These are phyloP conservation scores for Drosophila rubida DNA, from an alignment of 2,888 invertebrate species.

Conservation along the genomic window DNA sequence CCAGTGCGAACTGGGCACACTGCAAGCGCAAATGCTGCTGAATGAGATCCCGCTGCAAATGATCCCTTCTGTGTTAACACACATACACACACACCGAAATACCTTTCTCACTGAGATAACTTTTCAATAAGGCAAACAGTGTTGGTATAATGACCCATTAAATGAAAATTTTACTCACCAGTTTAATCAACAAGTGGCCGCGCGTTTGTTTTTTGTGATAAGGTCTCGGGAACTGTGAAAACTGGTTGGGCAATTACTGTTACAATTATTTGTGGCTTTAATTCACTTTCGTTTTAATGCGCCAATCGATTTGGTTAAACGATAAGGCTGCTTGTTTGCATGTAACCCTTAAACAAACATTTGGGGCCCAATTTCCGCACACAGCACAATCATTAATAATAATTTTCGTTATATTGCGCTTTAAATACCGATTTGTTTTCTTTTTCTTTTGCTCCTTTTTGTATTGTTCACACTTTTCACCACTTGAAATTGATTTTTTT, in stretches of 20 bases:
- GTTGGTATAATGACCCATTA: slow-evolving; percentile 9
- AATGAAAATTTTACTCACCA: slow-evolving; percentile 42
- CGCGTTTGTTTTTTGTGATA: slow-evolving; percentile 36
- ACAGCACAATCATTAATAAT: slow-evolving; percentile 30
- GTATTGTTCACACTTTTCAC: slow-evolving; percentile 45
- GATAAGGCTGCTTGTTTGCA: slow-evolving; percentile 36
- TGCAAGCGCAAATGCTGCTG: slow-evolving; percentile 48
- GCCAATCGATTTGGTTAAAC: slow-evolving; percentile 39
- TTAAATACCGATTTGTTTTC: slow-evolving; percentile 41
- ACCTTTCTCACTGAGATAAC: not conserved
- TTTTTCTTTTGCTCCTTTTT: slow-evolving; percentile 13
- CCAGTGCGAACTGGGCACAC: slow-evolving; percentile 17
- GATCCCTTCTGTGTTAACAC: not conserved
- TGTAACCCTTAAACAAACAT: slow-evolving; percentile 40
- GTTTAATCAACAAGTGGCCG: slow-evolving; percentile 38
- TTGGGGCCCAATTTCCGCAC: slow-evolving; percentile 28
- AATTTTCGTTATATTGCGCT: slow-evolving; percentile 23
- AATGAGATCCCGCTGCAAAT: slow-evolving; percentile 34
- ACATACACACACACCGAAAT: not conserved
- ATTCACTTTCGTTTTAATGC: slow-evolving; percentile 51
- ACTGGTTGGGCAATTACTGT: slow-evolving; percentile 45
- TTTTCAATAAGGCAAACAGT: slow-evolving; percentile 10
- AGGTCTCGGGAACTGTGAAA: slow-evolving; percentile 21
- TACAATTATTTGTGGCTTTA: slow-evolving; percentile 47
- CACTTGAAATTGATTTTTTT: slow-evolving; percentile 47